Base-by-base conservation (phyloP, 2,113 vertebrate species). In the Caranx ignobilis region DNA sequence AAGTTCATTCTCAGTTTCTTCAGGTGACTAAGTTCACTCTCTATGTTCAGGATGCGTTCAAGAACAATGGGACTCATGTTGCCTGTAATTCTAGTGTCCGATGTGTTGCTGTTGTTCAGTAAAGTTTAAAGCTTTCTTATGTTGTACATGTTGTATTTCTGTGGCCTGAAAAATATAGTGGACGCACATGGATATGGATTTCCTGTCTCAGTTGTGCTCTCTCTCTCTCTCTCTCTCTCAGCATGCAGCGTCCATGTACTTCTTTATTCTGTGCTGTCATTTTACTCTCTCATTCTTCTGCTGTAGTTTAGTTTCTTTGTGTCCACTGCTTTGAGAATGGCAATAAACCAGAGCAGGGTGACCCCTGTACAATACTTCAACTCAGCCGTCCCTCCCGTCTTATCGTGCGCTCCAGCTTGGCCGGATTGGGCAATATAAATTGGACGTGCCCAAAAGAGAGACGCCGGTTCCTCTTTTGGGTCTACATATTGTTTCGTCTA, bases 401-500 rank as follows among this genome's bases (percentile, higher is more conserved):
- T 95, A 95, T 95, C 95, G 82, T 89, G 82, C 83, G 77, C 75
- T 77, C 83, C 93, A 95, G 93, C 93, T 94, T 91, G 91, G 87
- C 86, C 80, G 77, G 92, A 93, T 94, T 90, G 92, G 93, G 94
- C 92, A 93, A 91, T 94, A 93, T 86, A 93, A 94, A 92, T 94
- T 90, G 90, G 88, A 87, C 66, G 76, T 89, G 91, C 90, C 86
- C 88, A 90, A 79, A 92, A 92, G 94, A 96, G 95, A 95, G 93
- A 94, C 93, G 93, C 91, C 86, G 91, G 91, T 92, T 94, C 91
- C 91, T 91, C 94, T 96, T 83, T 96, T 94, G 95, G 89, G 87
- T 82, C 82, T 83, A 82, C 94, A 94, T 95, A 97, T 97, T 98
- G 96, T 97, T 97, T 96, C 89, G 95, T 95, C 95, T 95, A 88